phyloP scores from a whole-genome alignment of 2,797 vertebrate genomes.

The Syndactyla subalaris region DNA sequence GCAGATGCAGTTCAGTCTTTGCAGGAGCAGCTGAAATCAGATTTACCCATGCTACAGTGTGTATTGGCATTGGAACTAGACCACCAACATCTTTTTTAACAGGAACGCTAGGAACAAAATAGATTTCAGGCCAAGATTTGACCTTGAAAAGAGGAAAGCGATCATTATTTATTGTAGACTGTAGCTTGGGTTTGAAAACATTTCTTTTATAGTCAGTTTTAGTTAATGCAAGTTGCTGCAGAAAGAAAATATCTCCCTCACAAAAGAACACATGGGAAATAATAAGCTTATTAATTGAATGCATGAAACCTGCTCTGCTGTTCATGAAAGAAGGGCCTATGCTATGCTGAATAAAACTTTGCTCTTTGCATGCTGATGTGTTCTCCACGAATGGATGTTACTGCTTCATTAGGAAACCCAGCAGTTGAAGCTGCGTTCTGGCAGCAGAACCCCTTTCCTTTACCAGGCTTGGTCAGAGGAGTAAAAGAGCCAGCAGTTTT shows the following conservation, averaged over 20 bases:
- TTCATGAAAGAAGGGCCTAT: slow-evolving; percentile 69
- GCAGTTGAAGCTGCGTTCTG: not conserved
- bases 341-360: slow-evolving; percentile 58
- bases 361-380: slow-evolving; percentile 40
- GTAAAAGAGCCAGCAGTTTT: slow-evolving; percentile 2
- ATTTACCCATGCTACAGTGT: slow-evolving; percentile 24
- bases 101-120: slow-evolving; percentile 49
- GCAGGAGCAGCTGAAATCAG: slow-evolving; percentile 64
- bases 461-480: not conserved
- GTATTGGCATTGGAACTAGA: slow-evolving; percentile 60
- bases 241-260: slow-evolving; percentile 64
- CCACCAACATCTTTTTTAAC: slow-evolving; percentile 74
- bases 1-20: slow-evolving; percentile 39
- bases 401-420: slow-evolving; percentile 42
- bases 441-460: slow-evolving; percentile 6
- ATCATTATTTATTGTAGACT: slow-evolving; percentile 62
- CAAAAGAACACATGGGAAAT: slow-evolving; percentile 62
- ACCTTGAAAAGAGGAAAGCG: slow-evolving; percentile 44
- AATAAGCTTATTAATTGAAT: slow-evolving; percentile 68
- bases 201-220: slow-evolving; percentile 72
- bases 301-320: slow-evolving; percentile 47
- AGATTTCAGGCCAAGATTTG: slow-evolving; percentile 48
- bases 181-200: slow-evolving; percentile 71
- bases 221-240: slow-evolving; percentile 71
- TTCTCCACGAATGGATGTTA: slow-evolving; percentile 32